These are phyloP conservation scores for Phyto melanocephala DNA, from an alignment of 2,888 invertebrate species.

Conservation along the genomic window DNA sequence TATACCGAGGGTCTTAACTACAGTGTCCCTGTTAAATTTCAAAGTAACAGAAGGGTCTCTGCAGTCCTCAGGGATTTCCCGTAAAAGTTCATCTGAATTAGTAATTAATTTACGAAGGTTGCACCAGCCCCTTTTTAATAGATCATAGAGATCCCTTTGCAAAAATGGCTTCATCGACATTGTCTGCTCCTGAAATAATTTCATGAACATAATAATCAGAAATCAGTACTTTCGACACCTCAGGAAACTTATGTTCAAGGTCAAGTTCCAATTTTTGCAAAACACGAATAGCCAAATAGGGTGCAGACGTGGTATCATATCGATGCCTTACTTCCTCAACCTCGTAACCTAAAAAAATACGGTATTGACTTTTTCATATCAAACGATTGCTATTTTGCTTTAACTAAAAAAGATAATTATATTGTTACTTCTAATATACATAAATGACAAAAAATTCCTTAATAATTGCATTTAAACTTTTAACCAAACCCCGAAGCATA, in stretches of 20 bases:
- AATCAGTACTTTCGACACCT: constrained; percentile 15
- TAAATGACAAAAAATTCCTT: no score
- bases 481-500: no score
- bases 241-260: constrained; percentile 8
- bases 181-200: constrained; percentile 47
- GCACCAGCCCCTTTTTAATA: constrained; percentile 22
- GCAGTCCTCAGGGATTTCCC: constrained; percentile 12
- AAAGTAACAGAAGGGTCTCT: constrained; percentile 14
- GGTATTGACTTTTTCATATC: no score
- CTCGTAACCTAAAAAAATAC: no score
- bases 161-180: constrained; percentile 4
- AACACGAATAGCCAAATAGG: constrained; percentile 46
- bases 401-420: no score
- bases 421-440: no score
- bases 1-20: background rate
- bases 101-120: constrained; percentile 17
- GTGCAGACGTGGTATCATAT: constrained; percentile 29
- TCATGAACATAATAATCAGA: constrained; percentile 47
- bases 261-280: constrained; percentile 41
- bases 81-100: constrained; percentile 5
- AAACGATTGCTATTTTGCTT: no score
- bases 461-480: no score
- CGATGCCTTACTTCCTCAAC: no score
- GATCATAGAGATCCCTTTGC: constrained; percentile 26
- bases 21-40: background rate